Conservation (phyloP, 1,140 invertebrate genomes). For the Zaprionus davidi region DNA sequence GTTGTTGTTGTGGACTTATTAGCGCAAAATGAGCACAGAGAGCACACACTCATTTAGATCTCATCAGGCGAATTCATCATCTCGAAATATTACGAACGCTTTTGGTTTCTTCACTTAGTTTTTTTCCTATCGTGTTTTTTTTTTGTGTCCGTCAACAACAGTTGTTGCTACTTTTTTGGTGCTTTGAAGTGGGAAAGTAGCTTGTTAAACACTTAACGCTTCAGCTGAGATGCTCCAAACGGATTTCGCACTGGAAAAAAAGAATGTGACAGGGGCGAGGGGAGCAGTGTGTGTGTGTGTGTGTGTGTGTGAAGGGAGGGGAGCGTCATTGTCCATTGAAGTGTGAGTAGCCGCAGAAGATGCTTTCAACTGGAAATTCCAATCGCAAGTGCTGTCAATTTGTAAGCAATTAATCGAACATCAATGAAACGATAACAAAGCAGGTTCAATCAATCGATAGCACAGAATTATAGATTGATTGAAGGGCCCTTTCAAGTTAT, state of each 20-base stretch:
- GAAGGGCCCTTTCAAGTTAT: not conserved
- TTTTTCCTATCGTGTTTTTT: slow-evolving; percentile 11
- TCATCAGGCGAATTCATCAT: slow-evolving; percentile 43
- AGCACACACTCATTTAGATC: slow-evolving; percentile 45
- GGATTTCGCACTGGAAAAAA: slow-evolving; percentile 23
- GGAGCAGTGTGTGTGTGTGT: not conserved
- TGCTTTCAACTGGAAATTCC: slow-evolving; percentile 26
- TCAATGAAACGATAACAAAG: not conserved
- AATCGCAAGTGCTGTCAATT: slow-evolving; percentile 14
- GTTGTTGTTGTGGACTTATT: slow-evolving; percentile 59
- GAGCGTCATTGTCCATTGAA: slow-evolving; percentile 36
- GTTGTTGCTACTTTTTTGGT: slow-evolving; percentile 42
- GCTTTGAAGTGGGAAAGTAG: slow-evolving; percentile 79
- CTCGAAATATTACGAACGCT: slow-evolving; percentile 33
- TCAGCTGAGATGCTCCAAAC: slow-evolving; percentile 40
- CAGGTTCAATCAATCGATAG: not conserved
- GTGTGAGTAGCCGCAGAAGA: slow-evolving; percentile 20
- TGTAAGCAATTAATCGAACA: not conserved
- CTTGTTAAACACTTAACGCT: slow-evolving; percentile 72
- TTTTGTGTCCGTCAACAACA: slow-evolving; percentile 22
- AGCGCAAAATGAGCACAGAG: slow-evolving; percentile 65
- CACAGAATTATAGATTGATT: not conserved
- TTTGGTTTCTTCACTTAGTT: slow-evolving; percentile 21
- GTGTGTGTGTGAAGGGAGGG: too few relatives aligned
- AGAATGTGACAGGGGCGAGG: not conserved